These are phyloP conservation scores for Peribatodes rhomboidaria DNA, from an alignment of 2,888 invertebrate species.

Conservation along the genomic window DNA sequence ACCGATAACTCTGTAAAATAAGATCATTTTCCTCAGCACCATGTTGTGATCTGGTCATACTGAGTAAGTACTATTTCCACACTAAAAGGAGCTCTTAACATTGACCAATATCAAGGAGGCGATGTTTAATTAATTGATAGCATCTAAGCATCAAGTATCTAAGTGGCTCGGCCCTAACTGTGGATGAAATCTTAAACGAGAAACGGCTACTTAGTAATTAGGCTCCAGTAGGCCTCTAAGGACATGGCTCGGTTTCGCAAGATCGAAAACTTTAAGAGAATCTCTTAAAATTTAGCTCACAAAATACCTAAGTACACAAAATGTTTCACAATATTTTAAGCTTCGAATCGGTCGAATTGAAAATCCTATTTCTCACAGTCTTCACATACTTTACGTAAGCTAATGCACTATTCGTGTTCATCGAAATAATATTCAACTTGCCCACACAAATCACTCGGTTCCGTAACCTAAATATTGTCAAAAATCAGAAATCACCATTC, in stretches of 20 bases:
- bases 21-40: too few relatives aligned
- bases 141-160: conserved; percentile 42
- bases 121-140: conserved; percentile 47
- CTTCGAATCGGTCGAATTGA: neutral
- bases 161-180: conserved; percentile 26
- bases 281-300: neutral
- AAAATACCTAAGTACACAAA: neutral
- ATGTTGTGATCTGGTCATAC: conserved; percentile 25
- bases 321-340: neutral
- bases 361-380: neutral
- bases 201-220: conserved; percentile 35
- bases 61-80: neutral
- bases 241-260: conserved; percentile 4
- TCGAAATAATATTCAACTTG: neutral
- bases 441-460: conserved; percentile 10
- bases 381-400: neutral
- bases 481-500: conserved; percentile 27
- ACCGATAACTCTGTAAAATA: too few relatives aligned
- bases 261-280: conserved; percentile 4
- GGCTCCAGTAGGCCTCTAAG: conserved; percentile 19
- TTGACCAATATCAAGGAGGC: conserved; percentile 36
- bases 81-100: conserved; percentile 28
- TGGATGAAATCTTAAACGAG: conserved; percentile 32
- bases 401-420: conserved; percentile 22
- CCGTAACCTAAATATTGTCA: conserved; percentile 22